phyloP scores from a whole-genome alignment of 1,140 invertebrate species.

The Adoxophyes honmai region DNA sequence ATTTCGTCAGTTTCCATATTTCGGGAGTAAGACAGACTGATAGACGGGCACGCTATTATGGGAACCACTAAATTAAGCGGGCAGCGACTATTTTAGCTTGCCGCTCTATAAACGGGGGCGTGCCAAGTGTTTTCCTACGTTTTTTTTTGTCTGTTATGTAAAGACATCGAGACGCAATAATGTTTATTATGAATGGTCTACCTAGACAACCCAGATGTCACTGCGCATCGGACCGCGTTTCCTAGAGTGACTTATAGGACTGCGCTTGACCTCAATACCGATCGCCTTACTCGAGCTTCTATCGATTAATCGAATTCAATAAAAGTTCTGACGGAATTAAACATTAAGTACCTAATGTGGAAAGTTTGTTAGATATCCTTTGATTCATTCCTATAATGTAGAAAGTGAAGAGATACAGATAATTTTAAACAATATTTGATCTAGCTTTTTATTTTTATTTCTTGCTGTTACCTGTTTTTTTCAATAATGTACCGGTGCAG shows the following conservation, averaged over 20 bases:
- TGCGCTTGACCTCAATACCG: neutral
- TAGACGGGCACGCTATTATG: conserved; percentile 5
- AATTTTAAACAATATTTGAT: too few species aligned
- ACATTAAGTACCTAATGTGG: too few species aligned
- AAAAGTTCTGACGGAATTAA: too few species aligned
- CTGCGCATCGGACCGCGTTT: neutral
- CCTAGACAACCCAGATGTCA: neutral
- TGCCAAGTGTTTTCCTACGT: neutral
- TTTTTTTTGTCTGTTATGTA: too few species aligned
- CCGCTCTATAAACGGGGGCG: neutral
- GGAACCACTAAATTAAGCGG: conserved; percentile 9
- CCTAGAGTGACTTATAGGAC: neutral
- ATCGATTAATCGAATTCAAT: too few species aligned
- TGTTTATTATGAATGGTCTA: neutral
- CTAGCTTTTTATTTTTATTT: too few species aligned
- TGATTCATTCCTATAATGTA: too few species aligned
- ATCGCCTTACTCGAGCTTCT: too few species aligned
- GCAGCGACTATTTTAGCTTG: neutral
- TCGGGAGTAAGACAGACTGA: conserved; percentile 5
- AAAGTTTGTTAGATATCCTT: too few species aligned
- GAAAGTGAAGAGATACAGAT: too few species aligned
- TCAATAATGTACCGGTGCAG: too few species aligned
- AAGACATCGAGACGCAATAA: neutral
- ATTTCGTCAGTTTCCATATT: conserved; percentile 4
- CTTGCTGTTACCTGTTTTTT: too few species aligned